These are phyloP conservation scores for Archips crataeganus DNA, from an alignment of 2,888 invertebrate species.

Conservation along the genomic window DNA sequence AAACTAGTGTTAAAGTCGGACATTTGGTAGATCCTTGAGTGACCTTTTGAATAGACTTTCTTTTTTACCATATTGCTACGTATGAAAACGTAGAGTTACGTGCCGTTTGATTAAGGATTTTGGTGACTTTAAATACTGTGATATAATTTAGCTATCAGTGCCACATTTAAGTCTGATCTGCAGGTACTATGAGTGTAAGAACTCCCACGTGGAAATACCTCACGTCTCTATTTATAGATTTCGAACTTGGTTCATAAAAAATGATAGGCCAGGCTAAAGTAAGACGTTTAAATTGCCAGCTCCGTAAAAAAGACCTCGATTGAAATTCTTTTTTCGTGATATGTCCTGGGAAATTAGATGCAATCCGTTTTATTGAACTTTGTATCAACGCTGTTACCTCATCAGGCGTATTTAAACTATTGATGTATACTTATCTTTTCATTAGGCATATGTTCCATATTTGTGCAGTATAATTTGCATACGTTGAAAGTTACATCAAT, in stretches of 20 bases:
- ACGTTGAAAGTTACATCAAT: background rate
- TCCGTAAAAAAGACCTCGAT: background rate
- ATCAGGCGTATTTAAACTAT: conserved; percentile 33
- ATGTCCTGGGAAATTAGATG: background rate
- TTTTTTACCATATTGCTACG: conserved; percentile 79
- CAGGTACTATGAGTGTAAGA: conserved; percentile 74
- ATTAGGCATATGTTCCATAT: background rate
- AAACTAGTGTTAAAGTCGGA: conserved; percentile 70
- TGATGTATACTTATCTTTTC: conserved; percentile 11
- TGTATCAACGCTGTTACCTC: conserved; percentile 39
- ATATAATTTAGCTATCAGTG: conserved; percentile 74
- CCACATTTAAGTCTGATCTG: conserved; percentile 70
- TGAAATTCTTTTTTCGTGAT: background rate
- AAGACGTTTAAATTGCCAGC: conserved; percentile 44
- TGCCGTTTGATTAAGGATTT: conserved; percentile 58
- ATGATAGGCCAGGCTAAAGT: conserved; percentile 65
- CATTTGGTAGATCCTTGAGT: conserved; percentile 80
- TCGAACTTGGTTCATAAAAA: conserved; percentile 77
- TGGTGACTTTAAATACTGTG: conserved; percentile 66
- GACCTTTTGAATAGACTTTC: conserved; percentile 81
- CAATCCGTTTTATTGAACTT: conserved; percentile 32
- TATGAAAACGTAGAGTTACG: conserved; percentile 57
- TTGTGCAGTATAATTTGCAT: background rate
- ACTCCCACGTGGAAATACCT: conserved; percentile 85
- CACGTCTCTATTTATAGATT: conserved; percentile 82